Base-by-base conservation (phyloP, 2,113 vertebrate genomes). In the Zeus faber region DNA sequence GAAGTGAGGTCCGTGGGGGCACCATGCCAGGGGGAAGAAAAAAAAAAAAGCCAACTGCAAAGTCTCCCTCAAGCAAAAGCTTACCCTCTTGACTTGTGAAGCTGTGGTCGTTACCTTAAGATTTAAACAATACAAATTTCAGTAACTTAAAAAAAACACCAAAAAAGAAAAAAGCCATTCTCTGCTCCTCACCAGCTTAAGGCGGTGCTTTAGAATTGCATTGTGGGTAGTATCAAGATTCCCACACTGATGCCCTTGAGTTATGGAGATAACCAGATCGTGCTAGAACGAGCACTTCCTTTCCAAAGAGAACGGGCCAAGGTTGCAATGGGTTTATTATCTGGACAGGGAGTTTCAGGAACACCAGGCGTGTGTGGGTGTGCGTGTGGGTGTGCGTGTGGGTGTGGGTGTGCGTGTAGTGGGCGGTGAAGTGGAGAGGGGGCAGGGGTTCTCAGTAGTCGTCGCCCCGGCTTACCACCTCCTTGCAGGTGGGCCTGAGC, bases 381-480 rank as follows among this genome's bases (percentile, higher is more conserved):
- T 1, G 2, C 17, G 5, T 18, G 16, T n/a, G n/a, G 16, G 16
- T 31, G 22, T 4, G 27, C 1, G 14, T 17, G 26, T 16, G 11
- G 0, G 16, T 22, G n/a, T 7, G 31, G 51, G 49, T 44, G 1
- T 18, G 60, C 39, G 37, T 40, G 46, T 11, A 40, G 13, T 40
- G 31, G 13, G n/a, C 26, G 33, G 29, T 25, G 35, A 8, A 21
- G n/a, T 11, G 5, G 10, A 2, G 3, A 13, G 23, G 16, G 7
- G 6, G 20, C 26, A 31, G 44, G 29, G 47, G 49, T 45, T 33
- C 27, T 87, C 81, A 99, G 91, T 99, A 99, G 91, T 99, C 97
- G 5, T 96, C 93, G 27, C 96, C 97, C 68, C 97, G 91, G 89
- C 97, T 98, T 86, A 99, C 97, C 62, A 99, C 95, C 91, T 99